Evolutionary conservation across 1,140 invertebrate genomes (phyloP), one percentile per base, ranked within the genome.

Genomic region (Lethocerus indicus): DNA sequence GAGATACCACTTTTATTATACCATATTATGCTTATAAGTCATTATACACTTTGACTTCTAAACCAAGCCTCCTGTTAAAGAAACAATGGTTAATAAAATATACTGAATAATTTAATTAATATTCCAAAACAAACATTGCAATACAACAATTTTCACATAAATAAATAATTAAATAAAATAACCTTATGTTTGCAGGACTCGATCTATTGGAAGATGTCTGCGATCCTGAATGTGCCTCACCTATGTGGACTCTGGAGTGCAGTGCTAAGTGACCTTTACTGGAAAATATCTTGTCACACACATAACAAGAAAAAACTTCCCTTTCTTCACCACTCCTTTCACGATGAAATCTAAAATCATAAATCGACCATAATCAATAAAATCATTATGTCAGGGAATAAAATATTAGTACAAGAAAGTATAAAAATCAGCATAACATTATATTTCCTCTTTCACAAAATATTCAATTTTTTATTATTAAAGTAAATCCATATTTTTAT

Each of bases 241-340:
- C 66, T 13, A 64, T 65, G 39, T 71, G 69, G 47, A 70, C 69
- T 44, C 65, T 59, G n/a, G 67, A 66, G 41, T 71, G 68, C 24
- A 69, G 57, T 1, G 69, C 68, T 21, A 71, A 51, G 46, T 71
- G 68, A 26, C 68, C 68, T 55, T 70, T 71, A 6, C 67, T 69
- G 46, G 67, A 68, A 40, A 71, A 71, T 4, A 67, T 67, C 50
- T 70, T 69, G 49, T 65, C 65, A 50, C 68, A 71, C 4, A 69
- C 62, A 23, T 66, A 68, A 48, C 69, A 71, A 3, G 69, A 64
- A 36, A 67, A 70, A 14, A 69, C 64, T 51, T 69, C 46, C n/a
- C 35, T 39, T 37, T 40, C 50, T 18, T 51, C 43, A 26, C 50
- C 51, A 3, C 40, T 40, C 20, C 27, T 45, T 4, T 50, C 49